Evolutionary conservation across 1,140 invertebrate species (phyloP).

Genomic region (Drosophila rhopaloa): DNA sequence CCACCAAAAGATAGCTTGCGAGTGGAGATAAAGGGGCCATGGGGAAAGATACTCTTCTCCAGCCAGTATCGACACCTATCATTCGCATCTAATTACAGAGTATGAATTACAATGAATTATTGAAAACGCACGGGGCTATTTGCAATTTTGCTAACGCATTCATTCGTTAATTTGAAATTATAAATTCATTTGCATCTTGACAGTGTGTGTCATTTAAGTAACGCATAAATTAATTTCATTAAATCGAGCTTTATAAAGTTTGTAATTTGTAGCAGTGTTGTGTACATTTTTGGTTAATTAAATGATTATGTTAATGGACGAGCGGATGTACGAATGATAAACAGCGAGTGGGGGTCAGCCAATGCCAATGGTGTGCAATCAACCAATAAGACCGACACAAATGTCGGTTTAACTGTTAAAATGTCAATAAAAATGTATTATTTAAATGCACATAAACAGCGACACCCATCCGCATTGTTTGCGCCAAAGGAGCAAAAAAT

Average conservation of each 20-base stretch:
- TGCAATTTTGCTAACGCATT: constrained; percentile 49
- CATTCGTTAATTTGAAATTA: constrained; percentile 69
- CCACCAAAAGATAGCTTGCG: background rate
- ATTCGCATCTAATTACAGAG: constrained; percentile 37
- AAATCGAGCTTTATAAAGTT: constrained; percentile 43
- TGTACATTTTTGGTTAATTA: constrained; percentile 77
- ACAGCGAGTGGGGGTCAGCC: constrained; percentile 36
- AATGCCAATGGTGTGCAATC: constrained; percentile 63
- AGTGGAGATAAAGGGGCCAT: background rate
- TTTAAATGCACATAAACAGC: constrained; percentile 55
- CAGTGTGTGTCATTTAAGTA: constrained; percentile 79
- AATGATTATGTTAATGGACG: constrained; percentile 83
- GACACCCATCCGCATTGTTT: constrained; percentile 41
- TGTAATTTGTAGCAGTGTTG: constrained; percentile 52
- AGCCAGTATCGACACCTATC: background rate
- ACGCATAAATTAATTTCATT: constrained; percentile 76
- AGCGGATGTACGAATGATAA: constrained; percentile 76
- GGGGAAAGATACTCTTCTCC: background rate
- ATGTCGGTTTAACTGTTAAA: constrained; percentile 79
- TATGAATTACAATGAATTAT: constrained; percentile 52
- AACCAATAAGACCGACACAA: constrained; percentile 75
- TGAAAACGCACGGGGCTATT: constrained; percentile 43
- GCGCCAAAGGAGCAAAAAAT: constrained; percentile 45
- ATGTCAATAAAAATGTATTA: constrained; percentile 82
- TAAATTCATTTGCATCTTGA: constrained; percentile 79